A percentile compares a stretch with the other conserved stretches of the same genome.
These are phyloP conservation scores for Anoncus sp. DNA, from an alignment of 2,888 invertebrate genomes.

Conservation along the genomic window DNA sequence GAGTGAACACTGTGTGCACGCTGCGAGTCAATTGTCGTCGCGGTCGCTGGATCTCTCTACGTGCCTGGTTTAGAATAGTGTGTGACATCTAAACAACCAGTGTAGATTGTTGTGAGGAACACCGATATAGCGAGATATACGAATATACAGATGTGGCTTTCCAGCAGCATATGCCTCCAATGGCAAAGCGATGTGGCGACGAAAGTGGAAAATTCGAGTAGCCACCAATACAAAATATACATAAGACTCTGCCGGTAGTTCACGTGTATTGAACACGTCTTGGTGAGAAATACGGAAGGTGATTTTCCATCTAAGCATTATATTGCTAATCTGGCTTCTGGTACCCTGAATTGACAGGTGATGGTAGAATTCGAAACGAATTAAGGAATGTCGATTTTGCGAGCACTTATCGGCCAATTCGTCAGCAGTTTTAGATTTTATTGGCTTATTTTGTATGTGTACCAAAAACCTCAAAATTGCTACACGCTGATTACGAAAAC, in stretches of 20 bases:
- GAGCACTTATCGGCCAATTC: too few species aligned
- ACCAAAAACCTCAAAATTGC: too few species aligned
- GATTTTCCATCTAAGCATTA: slow-evolving; percentile 29
- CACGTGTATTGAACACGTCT: slow-evolving; percentile 13
- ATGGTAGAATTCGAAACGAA: too few species aligned
- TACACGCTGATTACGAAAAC: too few species aligned
- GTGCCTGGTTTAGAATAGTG: slow-evolving; percentile 30
- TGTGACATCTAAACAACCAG: slow-evolving; percentile 15
- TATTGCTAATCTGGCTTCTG: slow-evolving; percentile 6
- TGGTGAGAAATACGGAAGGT: slow-evolving; percentile 50
- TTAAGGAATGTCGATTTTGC: too few species aligned
- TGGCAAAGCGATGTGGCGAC: slow-evolving; percentile 15
- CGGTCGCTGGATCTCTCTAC: slow-evolving; percentile 54
- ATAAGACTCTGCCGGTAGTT: not conserved
- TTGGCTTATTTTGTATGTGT: too few species aligned
- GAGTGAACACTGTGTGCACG: slow-evolving; percentile 32
- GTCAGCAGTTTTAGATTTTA: too few species aligned
- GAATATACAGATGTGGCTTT: slow-evolving; percentile 29
- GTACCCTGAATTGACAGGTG: not conserved
- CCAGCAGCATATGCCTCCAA: slow-evolving; percentile 19
- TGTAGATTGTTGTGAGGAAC: slow-evolving; percentile 29
- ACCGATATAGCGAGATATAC: not conserved
- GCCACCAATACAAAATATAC: slow-evolving; percentile 19
- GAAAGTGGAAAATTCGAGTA: slow-evolving; percentile 41
- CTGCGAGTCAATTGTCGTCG: slow-evolving; percentile 54